phyloP scores from a whole-genome alignment of 2,113 vertebrate species.

The Dipodomys spectabilis region DNA sequence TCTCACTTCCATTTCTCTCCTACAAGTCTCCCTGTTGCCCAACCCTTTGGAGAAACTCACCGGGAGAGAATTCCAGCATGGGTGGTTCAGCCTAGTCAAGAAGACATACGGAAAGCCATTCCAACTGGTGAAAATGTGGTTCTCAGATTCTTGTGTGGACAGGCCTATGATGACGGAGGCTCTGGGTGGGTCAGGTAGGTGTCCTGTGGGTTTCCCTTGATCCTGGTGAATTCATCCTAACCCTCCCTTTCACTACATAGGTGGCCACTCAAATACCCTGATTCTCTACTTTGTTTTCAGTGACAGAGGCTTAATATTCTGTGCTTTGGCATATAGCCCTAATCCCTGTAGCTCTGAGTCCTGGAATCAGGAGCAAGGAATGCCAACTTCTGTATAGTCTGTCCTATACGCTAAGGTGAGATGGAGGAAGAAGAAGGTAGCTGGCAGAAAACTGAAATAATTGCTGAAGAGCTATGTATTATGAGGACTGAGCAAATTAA shows the following conservation, averaged over 20 bases:
- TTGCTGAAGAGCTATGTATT: background rate
- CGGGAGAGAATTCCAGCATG: background rate
- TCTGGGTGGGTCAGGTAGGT: background rate
- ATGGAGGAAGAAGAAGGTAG: background rate
- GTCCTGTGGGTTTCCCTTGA: background rate
- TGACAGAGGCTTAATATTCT: background rate
- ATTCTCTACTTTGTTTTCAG: background rate
- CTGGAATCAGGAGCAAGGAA: background rate
- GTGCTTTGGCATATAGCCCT: background rate
- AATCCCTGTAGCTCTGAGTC: background rate
- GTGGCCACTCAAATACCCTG: background rate
- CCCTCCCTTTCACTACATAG: too few relatives aligned
- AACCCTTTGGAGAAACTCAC: accelerated
- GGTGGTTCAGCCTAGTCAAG: too few relatives aligned
- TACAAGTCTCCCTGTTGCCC: background rate
- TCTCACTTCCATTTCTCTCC: background rate
- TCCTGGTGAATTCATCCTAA: background rate
- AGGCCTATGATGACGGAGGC: background rate
- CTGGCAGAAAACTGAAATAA: background rate
- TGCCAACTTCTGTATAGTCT: background rate
- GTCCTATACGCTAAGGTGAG: background rate
- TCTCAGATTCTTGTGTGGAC: background rate
- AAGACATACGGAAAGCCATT: background rate
- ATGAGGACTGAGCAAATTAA: background rate
- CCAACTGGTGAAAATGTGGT: background rate